A percentile compares a stretch with the other conserved stretches of the same genome.
phyloP scores from a whole-genome alignment of 2,797 vertebrate species.

The Thripadectes ignobilis region DNA sequence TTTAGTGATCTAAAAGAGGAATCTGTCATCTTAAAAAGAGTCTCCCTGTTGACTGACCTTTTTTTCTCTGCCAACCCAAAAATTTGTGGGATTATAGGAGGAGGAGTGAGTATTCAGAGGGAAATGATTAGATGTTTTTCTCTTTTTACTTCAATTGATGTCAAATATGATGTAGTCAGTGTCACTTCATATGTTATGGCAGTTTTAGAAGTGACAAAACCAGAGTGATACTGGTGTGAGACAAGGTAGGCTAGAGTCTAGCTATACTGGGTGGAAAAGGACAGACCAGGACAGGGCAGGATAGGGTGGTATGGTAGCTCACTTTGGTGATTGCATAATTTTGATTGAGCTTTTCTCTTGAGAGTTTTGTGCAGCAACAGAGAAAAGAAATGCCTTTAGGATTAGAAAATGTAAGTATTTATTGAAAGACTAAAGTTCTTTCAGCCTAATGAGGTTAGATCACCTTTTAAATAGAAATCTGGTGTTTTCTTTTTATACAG shows the following conservation, averaged over 20 bases:
- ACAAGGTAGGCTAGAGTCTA: neutral
- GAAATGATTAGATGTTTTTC: neutral
- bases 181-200: neutral
- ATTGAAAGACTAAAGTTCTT: neutral
- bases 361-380: neutral
- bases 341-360: neutral
- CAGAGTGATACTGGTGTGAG: neutral
- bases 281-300: neutral
- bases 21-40: neutral
- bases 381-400: neutral
- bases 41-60: neutral
- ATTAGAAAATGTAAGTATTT: neutral
- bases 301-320: neutral
- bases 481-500: neutral
- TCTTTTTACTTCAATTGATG: neutral
- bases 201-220: neutral
- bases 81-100: neutral
- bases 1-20: neutral
- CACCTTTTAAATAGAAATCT: neutral
- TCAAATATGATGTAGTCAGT: neutral
- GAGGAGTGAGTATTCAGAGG: neutral
- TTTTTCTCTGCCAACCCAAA: neutral
- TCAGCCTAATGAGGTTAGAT: neutral
- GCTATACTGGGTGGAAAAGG: neutral
- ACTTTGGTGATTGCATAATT: neutral